Evolutionary conservation across 2,888 invertebrate species (phyloP), one percentile per base, ranked within the genome.

Genomic region (Agapetus fuscipes): DNA sequence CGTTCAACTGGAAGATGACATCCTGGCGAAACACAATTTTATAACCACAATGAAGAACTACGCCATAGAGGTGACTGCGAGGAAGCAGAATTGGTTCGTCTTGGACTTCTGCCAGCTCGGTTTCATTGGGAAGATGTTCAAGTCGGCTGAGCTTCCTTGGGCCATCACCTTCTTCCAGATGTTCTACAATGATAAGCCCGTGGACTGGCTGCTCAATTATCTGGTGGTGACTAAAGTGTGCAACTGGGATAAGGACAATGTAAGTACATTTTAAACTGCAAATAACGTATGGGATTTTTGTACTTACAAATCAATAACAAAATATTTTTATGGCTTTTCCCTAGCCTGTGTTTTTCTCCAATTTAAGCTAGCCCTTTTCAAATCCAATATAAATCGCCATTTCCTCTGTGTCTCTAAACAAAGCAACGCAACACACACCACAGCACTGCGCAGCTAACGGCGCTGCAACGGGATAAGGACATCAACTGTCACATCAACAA

Each of bases 141-240:
- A 86, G 55, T 84, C 89, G 12, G 78, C 83, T 0, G 88, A 93
- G 55, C 64, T 96, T 14, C 83, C 86, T 1, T 81, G 83, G 69
- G 71, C 96, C 45, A 80, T 91, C 26, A 86, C 90, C 49, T 96
- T 93, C 61, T 85, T 96, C 53, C 80, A 96, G 57, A 83, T 96
- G 77, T 96, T 97, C 59, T 89, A 91, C 63, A 83, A 81, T 55
- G 91, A 95, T 55, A 93, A 95, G 65, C 96, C 97, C 0, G 93
- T 95, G 1, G 96, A 97, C 58, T 97, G 96, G 96, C 70, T 97
- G 4, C 64, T 96, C 9, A 91, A 93, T 53, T 83, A 91, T 57
- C 79, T 93, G 48, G 75, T 95, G 37, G 80, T 83, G 41, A 89
- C 91, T 3, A 87, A 86, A 61, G 83, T 84, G n/a, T 97, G 96